Conservation (phyloP, 2,113 vertebrate genomes). For the Opisthocomus hoazin region DNA sequence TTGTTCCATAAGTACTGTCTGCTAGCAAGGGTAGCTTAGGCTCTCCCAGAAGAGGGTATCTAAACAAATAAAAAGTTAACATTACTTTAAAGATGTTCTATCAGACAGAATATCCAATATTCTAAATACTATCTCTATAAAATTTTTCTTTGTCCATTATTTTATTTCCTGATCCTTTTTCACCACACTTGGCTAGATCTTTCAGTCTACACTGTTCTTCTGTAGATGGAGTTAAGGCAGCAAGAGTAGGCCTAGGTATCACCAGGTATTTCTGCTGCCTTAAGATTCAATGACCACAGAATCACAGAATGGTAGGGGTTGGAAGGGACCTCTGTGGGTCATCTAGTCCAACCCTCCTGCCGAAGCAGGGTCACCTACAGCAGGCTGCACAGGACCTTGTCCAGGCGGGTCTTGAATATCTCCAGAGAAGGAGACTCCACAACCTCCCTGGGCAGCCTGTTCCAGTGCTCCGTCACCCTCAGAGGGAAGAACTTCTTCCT, state of each 20-base stretch:
- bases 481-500: too few species aligned
- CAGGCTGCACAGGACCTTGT: too few species aligned
- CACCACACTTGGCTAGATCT: neutral
- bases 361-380: too few species aligned
- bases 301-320: too few species aligned
- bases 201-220: neutral
- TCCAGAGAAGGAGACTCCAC: too few species aligned
- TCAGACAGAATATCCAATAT: neutral
- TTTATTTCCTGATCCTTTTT: neutral
- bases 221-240: neutral
- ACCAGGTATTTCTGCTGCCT: too few species aligned
- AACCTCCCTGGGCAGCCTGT: too few species aligned
- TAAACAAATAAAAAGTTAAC: neutral
- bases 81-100: neutral
- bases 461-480: too few species aligned
- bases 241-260: neutral
- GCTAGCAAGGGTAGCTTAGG: neutral
- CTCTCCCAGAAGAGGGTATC: neutral
- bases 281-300: too few species aligned
- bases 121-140: neutral
- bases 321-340: too few species aligned
- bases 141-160: neutral
- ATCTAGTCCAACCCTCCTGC: too few species aligned
- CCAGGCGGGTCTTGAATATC: too few species aligned
- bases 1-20: neutral